These are phyloP conservation scores for Meloidogyne floridensis DNA, from an alignment of 1,140 invertebrate genomes.

Conservation along the genomic window DNA sequence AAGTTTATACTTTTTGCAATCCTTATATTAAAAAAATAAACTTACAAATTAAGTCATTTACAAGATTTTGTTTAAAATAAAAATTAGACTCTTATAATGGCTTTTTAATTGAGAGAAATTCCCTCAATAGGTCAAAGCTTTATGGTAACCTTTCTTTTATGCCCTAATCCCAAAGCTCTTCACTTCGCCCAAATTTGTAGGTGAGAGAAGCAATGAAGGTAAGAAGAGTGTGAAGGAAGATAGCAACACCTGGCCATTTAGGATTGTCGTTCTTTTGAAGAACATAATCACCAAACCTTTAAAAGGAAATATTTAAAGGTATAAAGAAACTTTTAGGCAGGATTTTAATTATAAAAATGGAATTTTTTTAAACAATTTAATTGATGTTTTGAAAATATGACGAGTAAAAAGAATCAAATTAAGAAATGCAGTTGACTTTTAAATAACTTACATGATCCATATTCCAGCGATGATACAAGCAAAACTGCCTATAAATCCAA, in stretches of 20 bases:
- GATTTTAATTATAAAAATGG: too few species aligned
- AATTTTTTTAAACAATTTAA: too few species aligned
- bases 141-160: slow-evolving; percentile 71
- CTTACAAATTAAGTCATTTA: not conserved
- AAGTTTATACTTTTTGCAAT: too few species aligned
- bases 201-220: slow-evolving; percentile 83
- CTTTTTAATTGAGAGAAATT: not conserved
- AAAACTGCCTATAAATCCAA: slow-evolving; percentile 94
- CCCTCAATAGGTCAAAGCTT: not conserved
- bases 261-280: slow-evolving; percentile 52
- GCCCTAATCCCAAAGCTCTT: slow-evolving; percentile 71
- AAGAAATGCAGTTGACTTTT: too few species aligned
- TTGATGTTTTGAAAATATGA: too few species aligned
- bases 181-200: slow-evolving; percentile 89
- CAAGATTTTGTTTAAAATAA: not conserved
- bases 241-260: slow-evolving; percentile 73
- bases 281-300: slow-evolving; percentile 74
- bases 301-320: slow-evolving; percentile 68
- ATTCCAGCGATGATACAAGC: slow-evolving; percentile 88
- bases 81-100: not conserved
- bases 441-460: slow-evolving; percentile 86
- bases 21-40: too few species aligned
- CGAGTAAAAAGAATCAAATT: too few species aligned
- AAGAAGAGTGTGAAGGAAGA: slow-evolving; percentile 91
- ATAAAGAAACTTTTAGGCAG: slow-evolving; percentile 73